Percentiles rank a stretch among this genome's conserved stretches.
These are phyloP conservation scores for Hormaphis cornu DNA, from an alignment of 1,140 invertebrate species.

Conservation along the genomic window DNA sequence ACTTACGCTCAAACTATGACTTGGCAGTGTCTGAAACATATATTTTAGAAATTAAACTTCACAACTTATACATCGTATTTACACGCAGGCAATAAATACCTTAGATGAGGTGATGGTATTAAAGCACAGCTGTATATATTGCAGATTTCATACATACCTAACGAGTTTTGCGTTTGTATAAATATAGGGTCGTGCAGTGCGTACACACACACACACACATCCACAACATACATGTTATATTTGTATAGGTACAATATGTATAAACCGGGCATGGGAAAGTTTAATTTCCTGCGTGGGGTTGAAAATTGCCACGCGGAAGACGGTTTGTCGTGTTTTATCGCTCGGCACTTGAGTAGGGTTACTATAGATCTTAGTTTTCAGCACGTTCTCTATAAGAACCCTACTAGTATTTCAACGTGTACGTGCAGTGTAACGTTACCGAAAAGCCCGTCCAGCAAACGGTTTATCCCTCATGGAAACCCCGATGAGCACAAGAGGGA, in stretches of 20 bases:
- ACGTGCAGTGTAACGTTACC: too few species aligned
- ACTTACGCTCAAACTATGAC: not conserved
- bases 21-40: conserved; percentile 13
- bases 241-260: not conserved
- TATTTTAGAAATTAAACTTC: not conserved
- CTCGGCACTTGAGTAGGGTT: not conserved
- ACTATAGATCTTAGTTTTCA: conserved; percentile 7
- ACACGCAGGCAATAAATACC: too few species aligned
- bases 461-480: not conserved
- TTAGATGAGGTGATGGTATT: too few species aligned
- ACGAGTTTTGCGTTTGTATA: too few species aligned
- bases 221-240: not conserved
- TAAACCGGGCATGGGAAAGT: not conserved
- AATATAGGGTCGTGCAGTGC: too few species aligned
- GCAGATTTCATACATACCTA: too few species aligned
- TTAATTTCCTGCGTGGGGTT: conserved; percentile 28
- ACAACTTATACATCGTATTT: too few species aligned
- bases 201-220: not conserved
- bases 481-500: too few species aligned
- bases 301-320: not conserved
- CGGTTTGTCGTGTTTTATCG: conserved; percentile 2
- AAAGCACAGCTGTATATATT: too few species aligned
- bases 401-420: too few species aligned
- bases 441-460: not conserved
- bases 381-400: not conserved